Percentiles rank a stretch among this genome's conserved stretches.
Evolutionary conservation across 2,113 vertebrate species (phyloP).

Genomic region (Peromyscus leucopus): DNA sequence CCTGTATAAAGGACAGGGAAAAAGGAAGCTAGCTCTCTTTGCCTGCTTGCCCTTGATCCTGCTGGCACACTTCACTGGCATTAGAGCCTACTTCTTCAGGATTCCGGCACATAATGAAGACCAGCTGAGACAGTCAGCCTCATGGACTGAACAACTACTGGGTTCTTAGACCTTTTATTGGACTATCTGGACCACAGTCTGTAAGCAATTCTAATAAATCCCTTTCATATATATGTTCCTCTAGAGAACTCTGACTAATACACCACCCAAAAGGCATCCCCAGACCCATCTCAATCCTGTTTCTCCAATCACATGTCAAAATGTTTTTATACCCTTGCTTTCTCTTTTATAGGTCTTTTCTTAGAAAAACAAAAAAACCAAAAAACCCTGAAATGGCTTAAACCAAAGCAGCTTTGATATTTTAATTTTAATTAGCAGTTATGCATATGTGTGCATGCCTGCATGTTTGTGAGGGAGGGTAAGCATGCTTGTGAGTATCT

Average conservation of each 20-base stretch:
- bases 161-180: background rate
- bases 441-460: background rate
- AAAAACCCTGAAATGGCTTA: background rate
- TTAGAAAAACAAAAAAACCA: background rate
- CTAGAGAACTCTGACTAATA: background rate
- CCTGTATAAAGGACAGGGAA: background rate
- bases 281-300: background rate
- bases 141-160: background rate
- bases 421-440: background rate
- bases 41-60: background rate
- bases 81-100: background rate
- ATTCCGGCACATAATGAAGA: background rate
- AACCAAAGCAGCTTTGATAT: background rate
- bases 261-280: background rate
- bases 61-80: background rate
- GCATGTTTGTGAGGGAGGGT: background rate
- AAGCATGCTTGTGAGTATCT: background rate
- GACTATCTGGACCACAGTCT: background rate
- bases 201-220: background rate
- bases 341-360: background rate
- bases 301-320: no score
- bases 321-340: background rate
- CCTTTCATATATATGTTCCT: background rate
- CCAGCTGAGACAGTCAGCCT: background rate
- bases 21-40: background rate